Conservation (phyloP, 2,888 invertebrate species). For the Agrotis puta region DNA sequence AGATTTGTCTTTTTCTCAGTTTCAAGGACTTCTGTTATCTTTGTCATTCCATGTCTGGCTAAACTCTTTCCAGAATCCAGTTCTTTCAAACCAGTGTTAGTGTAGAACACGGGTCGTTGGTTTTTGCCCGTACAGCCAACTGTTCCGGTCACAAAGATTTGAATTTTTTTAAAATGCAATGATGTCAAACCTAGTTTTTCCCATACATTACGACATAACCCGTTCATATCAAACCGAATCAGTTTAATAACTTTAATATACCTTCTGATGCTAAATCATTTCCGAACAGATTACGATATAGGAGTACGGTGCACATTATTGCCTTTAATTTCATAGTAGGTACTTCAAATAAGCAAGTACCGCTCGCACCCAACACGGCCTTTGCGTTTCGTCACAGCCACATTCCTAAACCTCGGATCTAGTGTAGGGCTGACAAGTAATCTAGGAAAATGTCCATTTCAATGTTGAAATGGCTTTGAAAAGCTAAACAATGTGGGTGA, state of each 20-base stretch:
- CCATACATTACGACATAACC: constrained; percentile 27
- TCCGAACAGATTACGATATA: constrained; percentile 60
- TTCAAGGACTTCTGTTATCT: not conserved
- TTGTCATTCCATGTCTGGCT: not conserved
- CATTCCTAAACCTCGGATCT: constrained; percentile 70
- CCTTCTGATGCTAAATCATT: constrained; percentile 52
- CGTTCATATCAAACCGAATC: constrained; percentile 54
- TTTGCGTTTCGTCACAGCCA: constrained; percentile 78
- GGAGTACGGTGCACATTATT: constrained; percentile 60
- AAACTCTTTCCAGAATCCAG: not conserved
- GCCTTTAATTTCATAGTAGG: constrained; percentile 62
- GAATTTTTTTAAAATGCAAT: not conserved
- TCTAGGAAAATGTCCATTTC: constrained; percentile 38
- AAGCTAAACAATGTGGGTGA: constrained; percentile 53
- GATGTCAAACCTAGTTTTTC: not conserved
- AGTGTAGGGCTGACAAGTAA: constrained; percentile 61
- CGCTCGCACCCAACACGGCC: constrained; percentile 69
- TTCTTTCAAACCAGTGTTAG: not conserved
- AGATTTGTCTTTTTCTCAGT: too few relatives aligned
- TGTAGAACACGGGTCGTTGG: not conserved
- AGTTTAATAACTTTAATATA: constrained; percentile 52
- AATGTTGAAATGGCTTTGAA: constrained; percentile 49
- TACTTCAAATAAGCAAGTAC: constrained; percentile 60
- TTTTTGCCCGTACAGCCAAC: too few relatives aligned
- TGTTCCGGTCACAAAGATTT: not conserved